Evolutionary conservation across 2,113 vertebrate species (phyloP).

Genomic region (Petrocephalus microphthalmus): DNA sequence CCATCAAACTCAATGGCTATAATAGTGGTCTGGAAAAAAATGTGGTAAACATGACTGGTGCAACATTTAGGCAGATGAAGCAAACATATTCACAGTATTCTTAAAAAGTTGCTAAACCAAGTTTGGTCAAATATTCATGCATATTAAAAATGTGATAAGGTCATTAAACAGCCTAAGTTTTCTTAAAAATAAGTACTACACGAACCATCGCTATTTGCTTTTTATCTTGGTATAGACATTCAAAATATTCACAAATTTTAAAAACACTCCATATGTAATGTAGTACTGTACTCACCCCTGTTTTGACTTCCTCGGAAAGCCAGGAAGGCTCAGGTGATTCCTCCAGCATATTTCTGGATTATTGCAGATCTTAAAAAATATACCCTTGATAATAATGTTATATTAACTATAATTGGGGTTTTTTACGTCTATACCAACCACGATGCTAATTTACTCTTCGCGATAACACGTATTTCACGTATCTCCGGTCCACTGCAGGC

Average conservation of each 20-base stretch:
- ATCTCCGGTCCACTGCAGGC: not conserved
- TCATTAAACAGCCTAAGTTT: not conserved
- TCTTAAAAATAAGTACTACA: not conserved
- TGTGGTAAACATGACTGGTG: not conserved
- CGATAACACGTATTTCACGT: not conserved
- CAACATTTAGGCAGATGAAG: not conserved
- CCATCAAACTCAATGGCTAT: conserved; percentile 73
- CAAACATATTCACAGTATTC: not conserved
- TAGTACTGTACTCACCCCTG: conserved; percentile 48
- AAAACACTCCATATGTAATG: not conserved
- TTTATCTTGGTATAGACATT: not conserved
- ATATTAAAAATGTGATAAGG: not conserved
- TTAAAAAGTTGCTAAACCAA: not conserved
- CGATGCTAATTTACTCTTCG: not conserved
- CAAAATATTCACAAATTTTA: not conserved
- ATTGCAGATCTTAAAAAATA: not conserved
- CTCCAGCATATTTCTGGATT: conserved; percentile 38
- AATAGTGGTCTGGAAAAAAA: conserved; percentile 74
- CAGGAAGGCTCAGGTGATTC: conserved; percentile 40
- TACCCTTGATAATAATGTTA: not conserved
- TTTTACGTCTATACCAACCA: not conserved
- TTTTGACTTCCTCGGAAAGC: conserved; percentile 58
- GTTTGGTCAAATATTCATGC: not conserved
- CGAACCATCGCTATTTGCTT: not conserved
- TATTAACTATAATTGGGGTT: not conserved